Base-by-base conservation (phyloP, 2,888 invertebrate species). In the Cheilosia variabilis region DNA sequence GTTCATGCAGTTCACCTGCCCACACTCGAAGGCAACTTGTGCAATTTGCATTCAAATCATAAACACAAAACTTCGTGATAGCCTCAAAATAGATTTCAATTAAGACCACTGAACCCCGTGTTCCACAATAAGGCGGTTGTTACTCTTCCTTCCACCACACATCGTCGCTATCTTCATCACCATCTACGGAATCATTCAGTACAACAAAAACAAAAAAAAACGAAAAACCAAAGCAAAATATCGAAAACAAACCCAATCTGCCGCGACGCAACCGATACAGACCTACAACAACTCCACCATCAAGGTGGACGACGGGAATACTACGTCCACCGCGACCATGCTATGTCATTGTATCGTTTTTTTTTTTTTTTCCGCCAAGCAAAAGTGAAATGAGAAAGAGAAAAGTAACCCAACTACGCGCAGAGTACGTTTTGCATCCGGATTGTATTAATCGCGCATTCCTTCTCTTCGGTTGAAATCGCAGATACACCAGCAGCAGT, bases 61-160 rank as follows among this genome's bases (percentile, higher is more conserved):
- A 77, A 63, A 72, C 62, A 57, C 45, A 72, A 81, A 62, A 79
- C 72, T 66, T 77, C 81, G 76, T 86, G 86, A 80, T 86, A 76
- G 81, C 65, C 86, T 86, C 81, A 63, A 86, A 86, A 86, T 86
- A 86, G 81, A 81, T 72, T 81, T 24, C 62, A 81, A 86, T 81
- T 86, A 81, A 80, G 86, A 81, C 81, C 86, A 77, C 71, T 81
- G 86, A 86, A 86, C 86, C 52, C 71, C 43, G 57, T 71, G 75
- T 50, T 66, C 68, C 55, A 45, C 82, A 47, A 55, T 34, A 24
- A 53, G 34, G 15, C 65, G 27, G 47, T 22, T 13, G 22, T 24
- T 52, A 15, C 27, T 45, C 57, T 58, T 72, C 24, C 47, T 15
- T 13, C 9, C 52, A 10, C 13, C 15, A 24, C 65, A 24, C 31